These are phyloP conservation scores for Psix sp. DNA, from an alignment of 1,140 invertebrate genomes.

Conservation along the genomic window DNA sequence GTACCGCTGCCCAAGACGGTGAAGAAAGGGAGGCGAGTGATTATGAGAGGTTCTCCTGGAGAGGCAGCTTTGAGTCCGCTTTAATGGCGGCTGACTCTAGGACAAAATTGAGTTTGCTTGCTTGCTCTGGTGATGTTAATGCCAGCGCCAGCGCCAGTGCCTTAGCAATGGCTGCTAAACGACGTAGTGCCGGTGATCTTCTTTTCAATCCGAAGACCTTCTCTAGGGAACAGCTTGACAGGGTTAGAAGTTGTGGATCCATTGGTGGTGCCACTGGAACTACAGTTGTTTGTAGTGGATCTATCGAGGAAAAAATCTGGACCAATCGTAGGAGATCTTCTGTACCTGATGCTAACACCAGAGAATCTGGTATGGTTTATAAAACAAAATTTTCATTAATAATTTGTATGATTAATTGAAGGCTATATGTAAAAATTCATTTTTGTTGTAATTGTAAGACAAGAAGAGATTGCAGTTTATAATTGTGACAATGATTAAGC, in stretches of 20 bases:
- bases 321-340: slow-evolving; percentile 80
- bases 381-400: not conserved
- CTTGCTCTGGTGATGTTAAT: slow-evolving; percentile 80
- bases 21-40: slow-evolving; percentile 89
- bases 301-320: slow-evolving; percentile 75
- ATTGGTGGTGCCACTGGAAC: slow-evolving; percentile 83
- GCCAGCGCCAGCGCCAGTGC: slow-evolving; percentile 81
- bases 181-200: slow-evolving; percentile 87
- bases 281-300: slow-evolving; percentile 77
- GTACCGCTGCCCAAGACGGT: slow-evolving; percentile 77
- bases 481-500: too few relatives aligned
- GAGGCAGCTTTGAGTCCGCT: slow-evolving; percentile 92
- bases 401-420: too few relatives aligned
- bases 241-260: slow-evolving; percentile 88
- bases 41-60: slow-evolving; percentile 92
- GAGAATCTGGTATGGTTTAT: slow-evolving; percentile 78
- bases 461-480: too few relatives aligned
- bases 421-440: too few relatives aligned
- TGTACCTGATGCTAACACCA: slow-evolving; percentile 81
- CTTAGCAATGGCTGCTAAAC: slow-evolving; percentile 82
- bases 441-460: too few relatives aligned
- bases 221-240: slow-evolving; percentile 84
- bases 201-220: slow-evolving; percentile 86
- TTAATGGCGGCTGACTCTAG: slow-evolving; percentile 88
- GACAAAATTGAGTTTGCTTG: slow-evolving; percentile 84